Conservation (phyloP, 37 sponge, comb jelly and placozoan species). For the Crambe crambe region DNA sequence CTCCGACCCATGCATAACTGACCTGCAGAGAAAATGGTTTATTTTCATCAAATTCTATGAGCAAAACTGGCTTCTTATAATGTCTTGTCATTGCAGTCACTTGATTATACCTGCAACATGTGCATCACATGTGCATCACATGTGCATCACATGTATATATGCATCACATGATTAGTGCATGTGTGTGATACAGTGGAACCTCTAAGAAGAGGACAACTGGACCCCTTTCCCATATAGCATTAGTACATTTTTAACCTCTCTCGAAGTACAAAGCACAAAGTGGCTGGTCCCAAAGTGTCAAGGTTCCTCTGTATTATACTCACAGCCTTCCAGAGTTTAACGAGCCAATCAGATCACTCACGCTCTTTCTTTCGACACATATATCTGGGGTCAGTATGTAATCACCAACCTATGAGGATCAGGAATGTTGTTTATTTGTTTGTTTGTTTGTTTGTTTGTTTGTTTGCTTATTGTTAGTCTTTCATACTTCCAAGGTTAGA, state of each 20-base stretch:
- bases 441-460: background rate
- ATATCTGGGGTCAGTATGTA: slow-evolving; percentile 97
- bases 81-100: slow-evolving; percentile 85
- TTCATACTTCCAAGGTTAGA: slow-evolving; percentile 81
- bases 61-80: slow-evolving; percentile 84
- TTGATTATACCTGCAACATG: slow-evolving; percentile 77
- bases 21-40: slow-evolving; percentile 90
- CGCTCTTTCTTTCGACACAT: slow-evolving; percentile 96
- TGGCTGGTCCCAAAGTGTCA: too few species aligned
- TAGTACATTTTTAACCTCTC: too few species aligned
- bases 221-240: too few species aligned
- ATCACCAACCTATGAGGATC: slow-evolving; percentile 90
- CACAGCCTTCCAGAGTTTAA: slow-evolving; percentile 92
- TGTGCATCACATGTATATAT: too few species aligned
- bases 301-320: too few species aligned
- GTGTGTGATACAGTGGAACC: too few species aligned
- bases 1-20: too few species aligned
- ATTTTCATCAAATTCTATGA: slow-evolving; percentile 90
- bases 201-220: too few species aligned
- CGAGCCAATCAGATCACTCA: slow-evolving; percentile 93
- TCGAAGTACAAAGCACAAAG: too few species aligned
- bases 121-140: too few species aligned
- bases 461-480: background rate
- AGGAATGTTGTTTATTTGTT: background rate
- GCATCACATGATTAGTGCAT: too few species aligned